These are phyloP conservation scores for Oscheius sp. DNA, from an alignment of 1,140 invertebrate species.

Conservation along the genomic window DNA sequence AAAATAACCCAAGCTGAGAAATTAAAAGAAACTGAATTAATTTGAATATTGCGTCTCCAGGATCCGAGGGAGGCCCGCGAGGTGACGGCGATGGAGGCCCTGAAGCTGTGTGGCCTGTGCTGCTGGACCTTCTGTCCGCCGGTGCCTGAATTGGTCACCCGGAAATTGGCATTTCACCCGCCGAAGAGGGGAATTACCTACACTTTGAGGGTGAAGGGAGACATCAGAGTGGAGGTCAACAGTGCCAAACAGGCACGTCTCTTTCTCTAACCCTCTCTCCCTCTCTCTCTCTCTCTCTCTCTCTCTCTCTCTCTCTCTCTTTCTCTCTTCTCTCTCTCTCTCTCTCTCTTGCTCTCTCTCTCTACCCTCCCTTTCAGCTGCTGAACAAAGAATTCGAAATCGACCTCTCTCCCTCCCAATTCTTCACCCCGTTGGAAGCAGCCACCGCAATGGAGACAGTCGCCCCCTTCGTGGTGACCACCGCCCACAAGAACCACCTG, in stretches of 20 bases:
- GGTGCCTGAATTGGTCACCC: slow-evolving; percentile 21
- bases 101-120: slow-evolving; percentile 13
- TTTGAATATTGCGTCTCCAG: no score
- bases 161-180: slow-evolving; percentile 36
- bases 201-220: not conserved
- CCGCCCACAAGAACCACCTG: slow-evolving; percentile 3
- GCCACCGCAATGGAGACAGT: not conserved
- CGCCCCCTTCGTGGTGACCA: slow-evolving; percentile 2
- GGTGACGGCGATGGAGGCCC: no score
- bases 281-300: not conserved
- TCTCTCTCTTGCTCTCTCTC: no score
- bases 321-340: not conserved
- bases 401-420: not conserved
- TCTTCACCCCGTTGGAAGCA: not conserved
- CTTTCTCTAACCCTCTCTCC: not conserved
- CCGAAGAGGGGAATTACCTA: slow-evolving; percentile 27
- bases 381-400: not conserved
- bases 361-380: no score
- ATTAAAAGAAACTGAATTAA: no score
- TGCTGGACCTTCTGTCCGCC: slow-evolving; percentile 33
- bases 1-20: no score
- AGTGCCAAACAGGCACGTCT: not conserved
- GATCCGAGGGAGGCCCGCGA: no score
- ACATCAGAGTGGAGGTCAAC: not conserved
- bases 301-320: not conserved